Percentiles rank a stretch among this genome's conserved stretches.
These are phyloP conservation scores for Steinernema hermaphroditum DNA, from an alignment of 2,888 invertebrate genomes.

Conservation along the genomic window DNA sequence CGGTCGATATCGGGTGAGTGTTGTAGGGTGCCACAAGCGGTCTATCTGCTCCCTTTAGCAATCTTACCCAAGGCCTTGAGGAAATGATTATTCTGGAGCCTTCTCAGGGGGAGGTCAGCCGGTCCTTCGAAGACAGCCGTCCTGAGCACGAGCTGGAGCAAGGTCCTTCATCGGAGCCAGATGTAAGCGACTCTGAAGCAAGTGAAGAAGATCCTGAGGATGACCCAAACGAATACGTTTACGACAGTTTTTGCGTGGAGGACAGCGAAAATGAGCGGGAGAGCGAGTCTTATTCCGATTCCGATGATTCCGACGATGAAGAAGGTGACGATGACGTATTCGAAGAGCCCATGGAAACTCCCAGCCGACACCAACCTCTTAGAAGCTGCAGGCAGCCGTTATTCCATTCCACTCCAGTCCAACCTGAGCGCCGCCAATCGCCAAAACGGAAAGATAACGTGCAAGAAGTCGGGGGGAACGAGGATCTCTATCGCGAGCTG, in stretches of 20 bases:
- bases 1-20: neutral
- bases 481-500: neutral
- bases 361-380: neutral
- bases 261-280: constrained; percentile 16
- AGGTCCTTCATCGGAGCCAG: neutral
- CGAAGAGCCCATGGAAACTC: neutral
- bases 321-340: neutral
- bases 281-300: neutral
- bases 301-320: neutral
- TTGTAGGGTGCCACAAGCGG: neutral
- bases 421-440: neutral
- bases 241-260: constrained; percentile 30
- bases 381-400: neutral
- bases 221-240: constrained; percentile 7
- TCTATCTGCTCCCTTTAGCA: neutral
- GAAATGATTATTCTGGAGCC: neutral
- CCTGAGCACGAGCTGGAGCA: neutral
- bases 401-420: neutral
- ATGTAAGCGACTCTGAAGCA: neutral
- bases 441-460: no score
- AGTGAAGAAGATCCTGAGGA: neutral
- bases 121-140: neutral
- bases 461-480: no score
- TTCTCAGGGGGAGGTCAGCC: neutral
- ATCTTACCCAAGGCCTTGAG: neutral